Conservation (phyloP, 2,113 vertebrate species). For the Urocolius indicus region DNA sequence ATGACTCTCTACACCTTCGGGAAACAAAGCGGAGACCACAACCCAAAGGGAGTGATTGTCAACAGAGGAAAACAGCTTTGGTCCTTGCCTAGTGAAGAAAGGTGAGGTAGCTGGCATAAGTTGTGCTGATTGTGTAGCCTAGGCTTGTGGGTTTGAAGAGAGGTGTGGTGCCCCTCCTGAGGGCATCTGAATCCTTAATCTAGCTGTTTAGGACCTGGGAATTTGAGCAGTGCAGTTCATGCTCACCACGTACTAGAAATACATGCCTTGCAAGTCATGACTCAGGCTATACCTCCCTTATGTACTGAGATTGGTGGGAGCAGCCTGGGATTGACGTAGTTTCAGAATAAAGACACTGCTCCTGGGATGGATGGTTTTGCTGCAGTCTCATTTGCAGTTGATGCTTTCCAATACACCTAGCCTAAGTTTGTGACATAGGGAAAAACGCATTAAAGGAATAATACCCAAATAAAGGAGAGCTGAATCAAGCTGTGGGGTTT, state of each 20-base stretch:
- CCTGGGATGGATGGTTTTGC: not conserved
- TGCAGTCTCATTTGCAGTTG: not conserved
- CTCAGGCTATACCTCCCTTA: not conserved
- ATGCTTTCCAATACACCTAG: not conserved
- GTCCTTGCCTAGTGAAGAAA: not conserved
- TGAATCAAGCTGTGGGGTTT: not conserved
- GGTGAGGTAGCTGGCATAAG: not conserved
- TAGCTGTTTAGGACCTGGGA: not conserved
- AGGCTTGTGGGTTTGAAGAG: not conserved
- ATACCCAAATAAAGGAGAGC: not conserved
- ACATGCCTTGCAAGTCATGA: not conserved
- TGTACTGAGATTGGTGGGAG: not conserved
- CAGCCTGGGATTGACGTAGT: not conserved
- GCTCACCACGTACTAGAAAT: not conserved
- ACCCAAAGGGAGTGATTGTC: not conserved
- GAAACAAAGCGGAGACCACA: not conserved
- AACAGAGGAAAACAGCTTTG: not conserved
- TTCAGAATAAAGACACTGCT: not conserved
- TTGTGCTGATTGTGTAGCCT: not conserved
- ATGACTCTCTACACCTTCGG: not conserved
- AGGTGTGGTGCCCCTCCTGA: not conserved
- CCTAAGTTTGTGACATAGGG: not conserved
- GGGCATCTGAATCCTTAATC: not conserved
- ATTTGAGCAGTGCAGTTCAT: not conserved
- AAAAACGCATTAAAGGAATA: not conserved